Evolutionary conservation across 2,113 vertebrate genomes (phyloP), one percentile per base, ranked within the genome.

Genomic region (Gila orcuttii): DNA sequence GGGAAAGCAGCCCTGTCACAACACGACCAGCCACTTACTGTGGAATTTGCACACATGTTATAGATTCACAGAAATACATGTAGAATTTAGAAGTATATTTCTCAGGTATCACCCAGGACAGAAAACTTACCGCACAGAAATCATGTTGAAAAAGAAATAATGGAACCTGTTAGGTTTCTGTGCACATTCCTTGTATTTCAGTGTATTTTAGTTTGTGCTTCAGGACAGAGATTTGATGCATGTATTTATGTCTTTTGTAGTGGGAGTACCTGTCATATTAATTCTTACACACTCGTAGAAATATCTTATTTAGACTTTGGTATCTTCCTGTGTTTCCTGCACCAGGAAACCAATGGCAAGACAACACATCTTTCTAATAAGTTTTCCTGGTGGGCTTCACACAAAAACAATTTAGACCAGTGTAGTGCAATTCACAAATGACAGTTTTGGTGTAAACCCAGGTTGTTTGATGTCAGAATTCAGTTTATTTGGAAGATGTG

Each of bases 11-110:
- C 77, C 82, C 87, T 94, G 92, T 93, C 91, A 85, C 86, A 90
- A 93, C 93, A 93, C 68, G 91, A 93, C 85, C 87, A 87, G 64
- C 55, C 21, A 7, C 68, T 52, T 83, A 33, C 45, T 36, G 85
- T 92, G 89, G 91, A 94, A 93, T 94, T 91, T 85, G 55, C 69
- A 3, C 71, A 85, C 78, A 78, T 84, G 21, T 31, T 59, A 50
- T 79, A 78, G 57, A 86, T 82, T 68, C 89, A 86, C 79, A 73
- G 31, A 50, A 42, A 74, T 55, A 31, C 23, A 36, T 66, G 74
- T 47, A 74, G 45, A 59, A 36, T 84, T 60, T 23, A 77, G 55
- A 83, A 87, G 83, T 88, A 62, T 88, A 62, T 73, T 69, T 82
- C 36, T 82, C 75, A 82, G 23, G 75, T 85, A 23, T 21, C 4